Conservation (phyloP, 2,113 vertebrate species). For the Rattus norvegicus region DNA sequence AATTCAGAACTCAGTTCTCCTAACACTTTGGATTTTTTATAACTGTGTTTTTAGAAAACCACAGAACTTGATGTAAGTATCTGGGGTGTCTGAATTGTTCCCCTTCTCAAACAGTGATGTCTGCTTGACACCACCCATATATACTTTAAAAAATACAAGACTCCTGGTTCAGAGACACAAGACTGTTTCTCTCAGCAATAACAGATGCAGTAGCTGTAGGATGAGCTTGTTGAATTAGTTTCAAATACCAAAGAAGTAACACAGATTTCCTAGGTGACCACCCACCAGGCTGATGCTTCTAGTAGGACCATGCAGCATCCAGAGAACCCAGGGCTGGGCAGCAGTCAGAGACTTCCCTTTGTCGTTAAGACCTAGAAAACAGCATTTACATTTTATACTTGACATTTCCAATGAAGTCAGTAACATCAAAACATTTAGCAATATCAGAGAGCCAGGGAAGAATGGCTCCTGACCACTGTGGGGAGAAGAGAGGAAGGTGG, state of each 20-base stretch:
- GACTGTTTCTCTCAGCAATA: not conserved
- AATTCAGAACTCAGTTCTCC: not conserved
- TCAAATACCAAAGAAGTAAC: not conserved
- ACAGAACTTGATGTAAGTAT: not conserved
- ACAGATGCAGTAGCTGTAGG: not conserved
- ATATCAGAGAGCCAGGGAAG: not conserved
- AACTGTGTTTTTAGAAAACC: not conserved
- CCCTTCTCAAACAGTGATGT: not conserved
- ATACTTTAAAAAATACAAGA: slow-evolving; percentile 4
- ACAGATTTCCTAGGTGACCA: not conserved
- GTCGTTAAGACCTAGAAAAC: not conserved
- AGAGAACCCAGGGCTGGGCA: not conserved
- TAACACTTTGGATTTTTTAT: not conserved
- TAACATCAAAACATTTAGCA: not conserved
- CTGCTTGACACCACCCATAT: not conserved
- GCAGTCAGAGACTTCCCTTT: not conserved
- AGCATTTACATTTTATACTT: slow-evolving; percentile 20
- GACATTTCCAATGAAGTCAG: not conserved
- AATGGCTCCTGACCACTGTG: not conserved
- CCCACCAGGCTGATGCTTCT: not conserved
- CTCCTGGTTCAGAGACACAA: not conserved
- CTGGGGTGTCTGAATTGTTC: slow-evolving; percentile 18
- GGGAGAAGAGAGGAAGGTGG: not conserved
- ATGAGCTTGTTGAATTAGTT: not conserved
- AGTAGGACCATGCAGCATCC: not conserved